Evolutionary conservation across 2,797 vertebrate species (phyloP).

Genomic region (Paguma larvata): DNA sequence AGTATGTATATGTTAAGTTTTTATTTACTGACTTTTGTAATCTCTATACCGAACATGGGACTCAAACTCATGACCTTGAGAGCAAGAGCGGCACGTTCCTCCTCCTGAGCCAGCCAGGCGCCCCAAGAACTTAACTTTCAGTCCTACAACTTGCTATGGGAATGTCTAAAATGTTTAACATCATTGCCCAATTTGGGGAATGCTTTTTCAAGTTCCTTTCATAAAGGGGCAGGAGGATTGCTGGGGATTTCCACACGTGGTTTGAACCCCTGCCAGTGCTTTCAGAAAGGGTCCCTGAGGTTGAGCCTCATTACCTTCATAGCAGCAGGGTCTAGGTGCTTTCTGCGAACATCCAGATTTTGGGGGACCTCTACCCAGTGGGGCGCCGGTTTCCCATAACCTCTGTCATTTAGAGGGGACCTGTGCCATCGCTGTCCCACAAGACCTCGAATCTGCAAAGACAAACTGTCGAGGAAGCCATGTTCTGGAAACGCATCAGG

Average conservation of each 20-base stretch:
- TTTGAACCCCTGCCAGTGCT: background rate
- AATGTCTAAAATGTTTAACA: background rate
- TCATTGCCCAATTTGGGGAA: background rate
- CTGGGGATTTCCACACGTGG: background rate
- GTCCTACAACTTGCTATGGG: fast-evolving
- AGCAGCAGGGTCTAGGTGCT: fast-evolving
- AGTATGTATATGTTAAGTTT: background rate
- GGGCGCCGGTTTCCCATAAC: fast-evolving
- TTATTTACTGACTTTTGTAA: background rate
- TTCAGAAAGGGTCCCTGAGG: background rate
- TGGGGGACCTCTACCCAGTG: fast-evolving
- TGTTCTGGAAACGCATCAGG: too few relatives aligned
- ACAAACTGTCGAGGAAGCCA: fast-evolving
- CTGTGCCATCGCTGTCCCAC: fast-evolving
- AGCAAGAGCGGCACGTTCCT: background rate
- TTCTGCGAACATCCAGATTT: background rate
- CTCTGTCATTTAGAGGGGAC: fast-evolving
- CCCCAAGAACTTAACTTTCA: background rate
- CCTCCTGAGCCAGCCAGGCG: background rate
- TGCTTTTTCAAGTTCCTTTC: background rate
- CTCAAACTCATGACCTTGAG: too few relatives aligned
- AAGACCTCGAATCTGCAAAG: fast-evolving
- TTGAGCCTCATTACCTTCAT: fast-evolving
- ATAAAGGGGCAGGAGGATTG: background rate
- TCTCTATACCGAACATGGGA: background rate